Base-by-base conservation (phyloP, 2,113 vertebrate species). In the Ploceus nigricollis region DNA sequence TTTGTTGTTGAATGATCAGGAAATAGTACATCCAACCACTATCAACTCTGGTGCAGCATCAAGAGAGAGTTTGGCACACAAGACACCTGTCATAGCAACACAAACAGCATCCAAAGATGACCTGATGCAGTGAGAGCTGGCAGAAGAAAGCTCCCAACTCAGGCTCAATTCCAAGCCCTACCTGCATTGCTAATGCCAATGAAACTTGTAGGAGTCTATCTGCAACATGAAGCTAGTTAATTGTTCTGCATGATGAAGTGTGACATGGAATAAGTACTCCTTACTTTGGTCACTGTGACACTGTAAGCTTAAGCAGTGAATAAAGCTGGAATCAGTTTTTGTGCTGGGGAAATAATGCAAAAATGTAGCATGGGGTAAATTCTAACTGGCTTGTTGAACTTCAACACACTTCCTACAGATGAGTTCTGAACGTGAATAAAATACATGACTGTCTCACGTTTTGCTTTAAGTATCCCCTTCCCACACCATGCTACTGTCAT, bases 71-170 rank as follows among this genome's bases (percentile, higher is more conserved):
- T 6, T 58, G 71, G 10, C 70, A 90, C 42, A 75, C 56, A 61
- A 33, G 20, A 7, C 27, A 68, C 12, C 18, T 65, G 10, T 3
- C 76, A 66, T 3, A 73, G 19, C 54, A 77, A 71, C 5, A 10
- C 4, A 57, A 54, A 54, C 2, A n/a, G 28, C 13, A 58, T 31
- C 27, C 60, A 75, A 58, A 70, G 58, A 39, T 0, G 0, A 35
- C 6, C 68, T 83, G 53, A 84, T 3, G 16, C 33, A 44, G 21
- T 0, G 0, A 48, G 21, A 10, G 22, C 9, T 37, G 31, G 19
- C 9, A 2, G 64, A 72, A 51, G 3, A 1, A 3, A 82, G 24
- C 14, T 75, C n/a, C 15, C 27, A 84, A 27, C 4, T 69, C 33
- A 35, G 37, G 9, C 35, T 68, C 0, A 0, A 64, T 47, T 82